Percentiles rank a stretch among this genome's conserved stretches.
These are phyloP conservation scores for Plectrocnemia conspersa DNA, from an alignment of 1,140 invertebrate genomes.

Conservation along the genomic window DNA sequence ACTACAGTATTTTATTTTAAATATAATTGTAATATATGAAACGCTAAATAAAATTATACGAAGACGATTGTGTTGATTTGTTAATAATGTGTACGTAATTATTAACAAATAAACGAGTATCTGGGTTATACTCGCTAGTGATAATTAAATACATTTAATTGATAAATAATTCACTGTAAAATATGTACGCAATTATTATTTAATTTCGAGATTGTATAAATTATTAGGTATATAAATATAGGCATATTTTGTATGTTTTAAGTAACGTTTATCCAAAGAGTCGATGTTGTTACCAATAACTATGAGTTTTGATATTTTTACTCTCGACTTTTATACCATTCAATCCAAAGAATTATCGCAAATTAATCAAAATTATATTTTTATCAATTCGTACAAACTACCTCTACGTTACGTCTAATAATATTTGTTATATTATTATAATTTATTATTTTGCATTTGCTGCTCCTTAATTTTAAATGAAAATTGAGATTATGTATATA, in stretches of 20 bases:
- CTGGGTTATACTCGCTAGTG: constrained; percentile 18
- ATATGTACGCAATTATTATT: constrained; percentile 18
- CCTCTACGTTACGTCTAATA: constrained; percentile 22
- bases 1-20: no score
- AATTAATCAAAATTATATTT: constrained; percentile 6
- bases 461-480: background rate
- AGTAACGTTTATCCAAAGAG: constrained; percentile 29
- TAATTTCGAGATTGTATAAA: constrained; percentile 23
- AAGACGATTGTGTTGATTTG: no score
- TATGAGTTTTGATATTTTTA: constrained; percentile 22
- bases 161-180: constrained; percentile 21
- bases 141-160: constrained; percentile 15
- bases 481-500: constrained; percentile 5
- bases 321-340: constrained; percentile 27
- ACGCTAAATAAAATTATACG: no score
- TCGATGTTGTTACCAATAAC: constrained; percentile 35
- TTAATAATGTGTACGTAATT: no score
- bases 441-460: background rate
- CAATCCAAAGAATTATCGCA: constrained; percentile 25
- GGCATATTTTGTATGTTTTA: constrained; percentile 28
- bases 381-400: constrained; percentile 3
- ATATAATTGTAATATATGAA: no score
- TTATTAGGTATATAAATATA: constrained; percentile 9
- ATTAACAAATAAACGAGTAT: no score
- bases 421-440: constrained; percentile 25